Conservation (phyloP, 2,113 vertebrate species). For the Notothenia rossii region DNA sequence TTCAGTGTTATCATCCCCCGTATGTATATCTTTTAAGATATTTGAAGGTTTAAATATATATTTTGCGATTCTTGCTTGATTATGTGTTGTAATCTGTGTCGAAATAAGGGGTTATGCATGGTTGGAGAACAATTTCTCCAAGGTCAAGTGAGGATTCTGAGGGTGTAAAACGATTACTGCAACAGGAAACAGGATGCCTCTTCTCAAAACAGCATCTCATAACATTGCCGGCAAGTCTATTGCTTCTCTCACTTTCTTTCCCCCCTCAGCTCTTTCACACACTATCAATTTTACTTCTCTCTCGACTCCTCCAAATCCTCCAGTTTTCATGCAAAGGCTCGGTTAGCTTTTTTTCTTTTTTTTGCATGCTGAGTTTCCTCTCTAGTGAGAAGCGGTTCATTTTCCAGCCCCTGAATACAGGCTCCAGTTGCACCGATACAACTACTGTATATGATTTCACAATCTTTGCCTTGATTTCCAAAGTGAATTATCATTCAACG, state of each 20-base stretch:
- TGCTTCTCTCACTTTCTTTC: constrained; percentile 73
- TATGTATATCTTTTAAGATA: background rate
- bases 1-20: background rate
- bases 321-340: constrained; percentile 72
- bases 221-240: constrained; percentile 62
- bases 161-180: constrained; percentile 68
- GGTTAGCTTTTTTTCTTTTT: constrained; percentile 53
- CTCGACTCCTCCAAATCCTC: constrained; percentile 69
- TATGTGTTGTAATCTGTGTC: constrained; percentile 3
- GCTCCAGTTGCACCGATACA: constrained; percentile 33
- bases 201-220: constrained; percentile 74
- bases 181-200: constrained; percentile 77
- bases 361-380: constrained; percentile 58
- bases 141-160: constrained; percentile 71
- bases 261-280: constrained; percentile 74
- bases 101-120: constrained; percentile 6
- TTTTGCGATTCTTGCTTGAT: constrained; percentile 9
- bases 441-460: constrained; percentile 28
- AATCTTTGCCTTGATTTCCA: constrained; percentile 28
- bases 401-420: constrained; percentile 47
- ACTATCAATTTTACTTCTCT: constrained; percentile 72
- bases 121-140: constrained; percentile 67
- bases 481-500: constrained; percentile 30
- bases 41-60: background rate
- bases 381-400: constrained; percentile 57